A percentile compares a stretch with the other conserved stretches of the same genome.
These are phyloP conservation scores for Rattus norvegicus DNA, from an alignment of 2,113 vertebrate species.

Conservation along the genomic window DNA sequence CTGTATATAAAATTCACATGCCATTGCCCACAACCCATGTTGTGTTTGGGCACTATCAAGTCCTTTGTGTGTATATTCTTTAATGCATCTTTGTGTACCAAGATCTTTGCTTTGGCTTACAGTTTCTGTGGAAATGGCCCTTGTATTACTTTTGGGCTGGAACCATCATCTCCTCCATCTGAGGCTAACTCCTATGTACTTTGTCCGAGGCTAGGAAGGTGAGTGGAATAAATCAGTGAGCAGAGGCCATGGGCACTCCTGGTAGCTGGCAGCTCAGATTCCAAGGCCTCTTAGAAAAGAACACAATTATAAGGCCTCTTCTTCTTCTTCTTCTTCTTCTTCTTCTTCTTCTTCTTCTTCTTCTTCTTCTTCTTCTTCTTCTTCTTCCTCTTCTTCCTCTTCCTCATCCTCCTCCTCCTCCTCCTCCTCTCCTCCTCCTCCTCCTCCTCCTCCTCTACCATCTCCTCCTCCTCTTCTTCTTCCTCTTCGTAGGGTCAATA, in stretches of 20 bases:
- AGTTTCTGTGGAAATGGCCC: conserved; percentile 82
- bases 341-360: conserved; percentile 90
- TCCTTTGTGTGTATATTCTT: not conserved
- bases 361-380: no score
- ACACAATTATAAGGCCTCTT: conserved; percentile 98
- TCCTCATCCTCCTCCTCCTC: no score
- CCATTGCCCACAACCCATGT: not conserved
- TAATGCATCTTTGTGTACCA: not conserved
- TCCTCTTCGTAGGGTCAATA: conserved; percentile 94
- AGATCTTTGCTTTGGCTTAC: conserved; percentile 92
- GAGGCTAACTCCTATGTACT: conserved; percentile 91
- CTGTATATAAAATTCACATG: conserved; percentile 4
- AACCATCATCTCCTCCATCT: conserved; percentile 87
- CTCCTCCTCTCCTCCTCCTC: no score
- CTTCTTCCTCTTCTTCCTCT: no score
- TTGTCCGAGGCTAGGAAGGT: conserved; percentile 92
- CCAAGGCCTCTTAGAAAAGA: conserved; percentile 92
- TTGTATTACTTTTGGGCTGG: conserved; percentile 79
- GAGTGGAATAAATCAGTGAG: conserved; percentile 87
- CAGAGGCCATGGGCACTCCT: conserved; percentile 85
- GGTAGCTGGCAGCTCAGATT: conserved; percentile 89
- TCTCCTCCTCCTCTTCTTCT: conserved; percentile 92
- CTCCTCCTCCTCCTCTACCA: no score
- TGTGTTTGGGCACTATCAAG: not conserved
- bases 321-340: conserved; percentile 92